Conservation (phyloP, 2,888 invertebrate species). For the Sarcophaga subvicina region DNA sequence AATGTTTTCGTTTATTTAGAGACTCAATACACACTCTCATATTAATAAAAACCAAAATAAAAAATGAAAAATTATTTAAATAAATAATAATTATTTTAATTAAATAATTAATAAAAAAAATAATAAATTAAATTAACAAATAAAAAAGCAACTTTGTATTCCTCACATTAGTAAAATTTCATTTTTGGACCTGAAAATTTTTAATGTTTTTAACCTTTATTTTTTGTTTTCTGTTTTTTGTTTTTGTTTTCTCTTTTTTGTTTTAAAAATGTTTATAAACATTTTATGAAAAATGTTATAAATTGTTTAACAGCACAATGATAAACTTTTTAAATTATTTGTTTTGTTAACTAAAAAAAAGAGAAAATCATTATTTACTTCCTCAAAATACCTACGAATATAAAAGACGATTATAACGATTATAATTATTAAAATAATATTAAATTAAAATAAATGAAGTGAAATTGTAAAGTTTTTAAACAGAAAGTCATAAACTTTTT, state of each 20-base stretch:
- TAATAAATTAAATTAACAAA: conserved; percentile 56
- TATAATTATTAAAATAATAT: conserved; percentile 23
- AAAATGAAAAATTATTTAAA: neutral
- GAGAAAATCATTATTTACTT: neutral
- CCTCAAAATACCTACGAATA: neutral
- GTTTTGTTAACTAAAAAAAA: conserved; percentile 3
- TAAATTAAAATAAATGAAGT: neutral
- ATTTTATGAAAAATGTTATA: conserved; percentile 34
- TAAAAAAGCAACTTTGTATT: conserved; percentile 78
- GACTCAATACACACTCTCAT: conserved; percentile 73
- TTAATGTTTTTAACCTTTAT: conserved; percentile 31
- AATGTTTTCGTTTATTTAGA: conserved; percentile 75
- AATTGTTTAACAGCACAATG: conserved; percentile 30
- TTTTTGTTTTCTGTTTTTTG: neutral
- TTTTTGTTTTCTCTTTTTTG: conserved; percentile 23
- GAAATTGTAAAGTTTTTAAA: neutral
- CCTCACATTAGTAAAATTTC: conserved; percentile 80
- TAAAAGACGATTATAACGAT: conserved; percentile 44
- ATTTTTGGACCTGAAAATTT: conserved; percentile 78
- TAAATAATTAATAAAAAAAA: conserved; percentile 37
- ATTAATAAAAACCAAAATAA: conserved; percentile 6
- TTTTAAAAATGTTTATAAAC: conserved; percentile 31
- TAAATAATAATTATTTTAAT: conserved; percentile 23
- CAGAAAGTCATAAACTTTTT: too few species aligned
- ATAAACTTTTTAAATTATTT: neutral